Evolutionary conservation across 2,888 invertebrate genomes (phyloP).

Genomic region (Cheilosia scutellata): DNA sequence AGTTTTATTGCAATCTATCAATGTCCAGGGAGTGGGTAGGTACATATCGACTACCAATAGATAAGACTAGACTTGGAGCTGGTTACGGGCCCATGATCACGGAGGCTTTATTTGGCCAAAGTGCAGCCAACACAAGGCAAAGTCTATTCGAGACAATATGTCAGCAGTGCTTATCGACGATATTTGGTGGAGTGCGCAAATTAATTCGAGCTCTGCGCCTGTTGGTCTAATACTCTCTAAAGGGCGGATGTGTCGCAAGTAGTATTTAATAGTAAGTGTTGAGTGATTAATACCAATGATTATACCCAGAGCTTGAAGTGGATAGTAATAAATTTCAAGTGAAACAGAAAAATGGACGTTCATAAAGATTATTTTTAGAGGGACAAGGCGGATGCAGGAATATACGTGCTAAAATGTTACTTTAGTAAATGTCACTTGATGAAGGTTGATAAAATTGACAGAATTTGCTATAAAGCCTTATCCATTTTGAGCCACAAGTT

Average conservation of each 20-base stretch:
- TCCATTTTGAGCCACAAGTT: too few relatives aligned
- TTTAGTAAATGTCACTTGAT: too few relatives aligned
- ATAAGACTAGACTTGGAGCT: conserved; percentile 20
- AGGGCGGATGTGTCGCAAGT: neutral
- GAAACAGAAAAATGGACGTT: too few relatives aligned
- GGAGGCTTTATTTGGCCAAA: conserved; percentile 17
- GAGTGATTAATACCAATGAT: too few relatives aligned
- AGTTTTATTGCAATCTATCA: conserved; percentile 32
- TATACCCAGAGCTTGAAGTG: too few relatives aligned
- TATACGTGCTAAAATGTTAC: too few relatives aligned
- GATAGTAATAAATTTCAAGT: too few relatives aligned
- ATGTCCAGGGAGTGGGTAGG: conserved; percentile 9
- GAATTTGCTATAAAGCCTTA: too few relatives aligned
- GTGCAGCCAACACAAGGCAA: conserved; percentile 1
- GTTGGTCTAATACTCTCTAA: neutral
- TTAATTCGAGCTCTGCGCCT: neutral
- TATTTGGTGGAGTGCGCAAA: neutral
- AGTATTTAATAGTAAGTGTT: too few relatives aligned
- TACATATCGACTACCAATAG: neutral
- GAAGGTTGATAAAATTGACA: too few relatives aligned
- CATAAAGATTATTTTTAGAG: too few relatives aligned
- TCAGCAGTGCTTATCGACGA: neutral
- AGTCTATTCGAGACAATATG: conserved; percentile 32
- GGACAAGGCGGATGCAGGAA: too few relatives aligned
- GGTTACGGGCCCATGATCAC: conserved; percentile 28